Evolutionary conservation across 2,113 vertebrate genomes (phyloP), one percentile per base, ranked within the genome.

Genomic region (Lichenostomus cassidix): DNA sequence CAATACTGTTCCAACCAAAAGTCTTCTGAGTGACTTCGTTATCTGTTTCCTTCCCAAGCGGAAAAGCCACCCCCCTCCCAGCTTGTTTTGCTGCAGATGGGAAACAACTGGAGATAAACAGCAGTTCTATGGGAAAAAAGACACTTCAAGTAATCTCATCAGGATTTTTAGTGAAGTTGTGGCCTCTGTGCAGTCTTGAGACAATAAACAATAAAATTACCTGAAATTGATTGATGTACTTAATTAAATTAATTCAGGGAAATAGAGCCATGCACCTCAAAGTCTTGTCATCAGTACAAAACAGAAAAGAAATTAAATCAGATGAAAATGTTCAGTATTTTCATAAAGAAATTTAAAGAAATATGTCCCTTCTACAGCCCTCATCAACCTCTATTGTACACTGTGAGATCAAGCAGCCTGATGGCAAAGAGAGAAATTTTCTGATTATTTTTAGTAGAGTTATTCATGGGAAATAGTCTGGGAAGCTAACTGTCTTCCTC

Each of bases 51-150:
- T 97, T 96, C 95, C 96, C 90, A 73, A 87, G 1, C 65, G 94
- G 94, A 96, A 97, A 93, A 83, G 81, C 52, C 67, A 69, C 76
- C 87, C 86, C 89, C 86, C 58, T 35, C 53, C 83, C n/a, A 7
- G 44, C 77, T 94, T 95, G 91, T 96, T 96, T 96, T 89, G 88
- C 86, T 68, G 73, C 6, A 4, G 83, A 91, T 96, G 92, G 87
- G 96, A 97, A 97, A 97, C 87, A 95, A 95, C 89, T 42, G 89
- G 94, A 95, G 92, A 97, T 95, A 96, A 97, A 97, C 89, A 97
- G 75, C 73, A 94, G 64, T 56, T 91, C 73, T 79, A 49, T 94
- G 94, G 89, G 83, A 85, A 95, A 92, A 86, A 83, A 78, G 90
- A 75, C 50, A 74, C 80, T 92, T 94, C 19, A 94, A 95, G 73